Conservation (phyloP, 2,888 invertebrate species). For the Caenorhabditis sp. region DNA sequence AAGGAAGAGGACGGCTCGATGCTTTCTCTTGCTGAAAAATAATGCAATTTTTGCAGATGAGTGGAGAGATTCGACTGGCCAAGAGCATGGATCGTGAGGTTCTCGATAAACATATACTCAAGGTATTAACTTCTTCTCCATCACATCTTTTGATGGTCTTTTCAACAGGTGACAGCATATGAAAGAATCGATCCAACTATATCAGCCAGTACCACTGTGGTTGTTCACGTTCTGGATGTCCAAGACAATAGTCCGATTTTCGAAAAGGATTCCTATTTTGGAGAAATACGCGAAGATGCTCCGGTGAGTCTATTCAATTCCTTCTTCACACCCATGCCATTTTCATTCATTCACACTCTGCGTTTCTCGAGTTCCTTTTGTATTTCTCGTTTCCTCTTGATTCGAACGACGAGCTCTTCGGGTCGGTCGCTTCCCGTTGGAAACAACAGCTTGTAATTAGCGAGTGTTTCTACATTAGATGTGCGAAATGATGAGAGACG, state of each 20-base stretch:
- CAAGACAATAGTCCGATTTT: conserved; percentile 96
- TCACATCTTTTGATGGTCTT: not conserved
- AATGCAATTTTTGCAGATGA: conserved; percentile 69
- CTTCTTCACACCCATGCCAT: conserved; percentile 34
- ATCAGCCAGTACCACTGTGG: conserved; percentile 77
- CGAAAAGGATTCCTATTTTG: conserved; percentile 93
- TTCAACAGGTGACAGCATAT: conserved; percentile 77
- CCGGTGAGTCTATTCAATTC: conserved; percentile 72
- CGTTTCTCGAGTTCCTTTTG: conserved; percentile 21
- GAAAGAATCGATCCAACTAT: conserved; percentile 80
- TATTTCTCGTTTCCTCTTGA: conserved; percentile 32
- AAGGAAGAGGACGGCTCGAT: conserved; percentile 17
- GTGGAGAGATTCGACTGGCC: conserved; percentile 80
- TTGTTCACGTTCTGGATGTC: conserved; percentile 93
- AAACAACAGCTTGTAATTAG: conserved; percentile 68
- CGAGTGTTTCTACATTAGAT: conserved; percentile 55
- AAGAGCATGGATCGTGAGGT: conserved; percentile 81
- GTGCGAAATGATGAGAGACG: conserved; percentile 31
- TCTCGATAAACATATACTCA: conserved; percentile 80
- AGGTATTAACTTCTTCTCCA: conserved; percentile 54
- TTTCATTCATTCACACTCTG: conserved; percentile 57
- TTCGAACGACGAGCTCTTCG: conserved; percentile 59
- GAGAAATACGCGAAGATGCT: conserved; percentile 91
- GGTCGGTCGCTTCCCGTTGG: conserved; percentile 30
- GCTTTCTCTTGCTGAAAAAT: conserved; percentile 42